Conservation (phyloP, 2,797 vertebrate species). For the Molossus molossus region DNA sequence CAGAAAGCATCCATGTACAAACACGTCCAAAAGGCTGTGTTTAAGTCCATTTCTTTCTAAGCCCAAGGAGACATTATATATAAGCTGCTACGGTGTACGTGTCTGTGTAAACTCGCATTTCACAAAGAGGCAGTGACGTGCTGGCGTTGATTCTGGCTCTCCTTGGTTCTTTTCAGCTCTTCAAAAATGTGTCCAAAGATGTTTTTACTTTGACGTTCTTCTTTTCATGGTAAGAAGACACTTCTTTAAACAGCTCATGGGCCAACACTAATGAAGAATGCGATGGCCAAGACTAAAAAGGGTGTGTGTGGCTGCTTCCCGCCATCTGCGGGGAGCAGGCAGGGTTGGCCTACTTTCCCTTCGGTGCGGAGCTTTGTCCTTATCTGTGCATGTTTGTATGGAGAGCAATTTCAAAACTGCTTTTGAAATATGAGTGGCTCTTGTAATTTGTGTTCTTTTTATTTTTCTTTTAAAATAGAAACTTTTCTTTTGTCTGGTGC, state of each 20-base stretch:
- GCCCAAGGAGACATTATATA: background rate
- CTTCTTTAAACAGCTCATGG: conserved; percentile 78
- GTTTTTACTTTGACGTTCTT: conserved; percentile 79
- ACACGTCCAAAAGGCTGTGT: background rate
- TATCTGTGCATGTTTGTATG: conserved; percentile 68
- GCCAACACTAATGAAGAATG: conserved; percentile 71
- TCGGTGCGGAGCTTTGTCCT: conserved; percentile 52
- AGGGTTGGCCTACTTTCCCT: conserved; percentile 40
- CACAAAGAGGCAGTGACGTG: conserved; percentile 27
- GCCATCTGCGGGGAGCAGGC: conserved; percentile 55
- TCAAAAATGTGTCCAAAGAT: conserved; percentile 78
- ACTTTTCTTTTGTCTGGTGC: background rate
- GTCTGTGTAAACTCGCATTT: conserved; percentile 48
- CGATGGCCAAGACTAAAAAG: conserved; percentile 67
- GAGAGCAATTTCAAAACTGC: conserved; percentile 56
- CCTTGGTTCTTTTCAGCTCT: conserved; percentile 72
- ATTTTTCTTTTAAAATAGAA: conserved; percentile 27
- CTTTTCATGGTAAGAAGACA: conserved; percentile 81
- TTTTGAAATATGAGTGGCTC: conserved; percentile 65
- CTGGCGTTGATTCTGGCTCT: conserved; percentile 49
- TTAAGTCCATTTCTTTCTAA: conserved; percentile 10
- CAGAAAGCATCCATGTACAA: background rate
- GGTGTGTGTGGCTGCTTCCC: conserved; percentile 28
- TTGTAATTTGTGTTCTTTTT: conserved; percentile 14
- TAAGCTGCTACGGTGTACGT: background rate